A percentile compares a stretch with the other conserved stretches of the same genome.
Conservation (phyloP, 2,888 invertebrate genomes). For the Tipula helvola region DNA sequence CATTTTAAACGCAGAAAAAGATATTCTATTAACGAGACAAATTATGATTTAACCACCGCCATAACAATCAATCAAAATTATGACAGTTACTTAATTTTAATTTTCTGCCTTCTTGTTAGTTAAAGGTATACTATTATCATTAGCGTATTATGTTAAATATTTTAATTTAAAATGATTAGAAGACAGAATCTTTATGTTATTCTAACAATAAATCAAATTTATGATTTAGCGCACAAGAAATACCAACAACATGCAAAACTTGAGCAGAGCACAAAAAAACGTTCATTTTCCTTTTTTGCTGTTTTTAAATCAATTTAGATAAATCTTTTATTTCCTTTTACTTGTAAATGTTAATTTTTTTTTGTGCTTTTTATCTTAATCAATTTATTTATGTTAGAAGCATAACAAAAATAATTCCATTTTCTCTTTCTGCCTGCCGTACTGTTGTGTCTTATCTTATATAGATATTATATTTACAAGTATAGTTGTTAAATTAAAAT, state of each 20-base stretch:
- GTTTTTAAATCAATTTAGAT: neutral
- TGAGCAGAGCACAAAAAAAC: neutral
- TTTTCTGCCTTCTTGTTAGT: neutral
- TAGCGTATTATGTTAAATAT: neutral
- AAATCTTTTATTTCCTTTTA: neutral
- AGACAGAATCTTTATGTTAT: neutral
- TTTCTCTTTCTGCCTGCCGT: neutral
- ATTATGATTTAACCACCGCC: neutral
- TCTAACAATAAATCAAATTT: neutral
- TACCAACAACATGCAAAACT: neutral
- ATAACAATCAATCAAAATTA: neutral
- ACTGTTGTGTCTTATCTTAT: neutral
- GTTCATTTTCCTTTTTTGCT: neutral
- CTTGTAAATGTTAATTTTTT: neutral
- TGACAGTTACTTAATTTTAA: neutral
- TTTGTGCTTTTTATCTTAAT: neutral
- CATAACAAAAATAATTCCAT: neutral
- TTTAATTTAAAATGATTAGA: neutral
- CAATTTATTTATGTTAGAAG: neutral
- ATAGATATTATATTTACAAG: neutral
- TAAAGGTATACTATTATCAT: neutral
- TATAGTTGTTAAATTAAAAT: neutral
- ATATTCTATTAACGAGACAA: neutral
- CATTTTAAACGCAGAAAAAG: neutral
- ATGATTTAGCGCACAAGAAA: neutral